Evolutionary conservation across 2,113 vertebrate genomes (phyloP).

Genomic region (Entomyzon cyanotis): DNA sequence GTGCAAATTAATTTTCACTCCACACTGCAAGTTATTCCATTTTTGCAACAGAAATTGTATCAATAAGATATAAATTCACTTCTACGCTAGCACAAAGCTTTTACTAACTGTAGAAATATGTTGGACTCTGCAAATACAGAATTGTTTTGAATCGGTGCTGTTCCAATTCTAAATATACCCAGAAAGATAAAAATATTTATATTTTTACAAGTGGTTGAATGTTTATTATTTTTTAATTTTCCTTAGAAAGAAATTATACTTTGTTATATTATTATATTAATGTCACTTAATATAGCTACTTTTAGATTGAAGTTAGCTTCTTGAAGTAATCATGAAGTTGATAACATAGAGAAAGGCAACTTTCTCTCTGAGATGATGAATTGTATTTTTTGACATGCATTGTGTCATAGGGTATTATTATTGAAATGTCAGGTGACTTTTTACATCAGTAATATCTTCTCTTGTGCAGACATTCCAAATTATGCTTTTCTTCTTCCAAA

Average conservation of each 20-base stretch:
- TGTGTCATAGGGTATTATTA: neutral
- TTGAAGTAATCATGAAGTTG: neutral
- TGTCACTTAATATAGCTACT: neutral
- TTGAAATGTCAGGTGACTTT: neutral
- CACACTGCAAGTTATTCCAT: constrained; percentile 38
- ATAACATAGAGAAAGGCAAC: neutral
- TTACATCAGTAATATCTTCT: neutral
- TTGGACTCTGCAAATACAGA: neutral
- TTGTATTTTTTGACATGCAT: neutral
- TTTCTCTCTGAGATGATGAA: neutral
- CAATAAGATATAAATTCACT: neutral
- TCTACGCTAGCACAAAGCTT: neutral
- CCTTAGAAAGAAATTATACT: neutral
- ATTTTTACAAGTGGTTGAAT: neutral
- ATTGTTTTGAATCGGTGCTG: neutral
- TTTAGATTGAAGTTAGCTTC: neutral
- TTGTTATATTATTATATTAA: neutral
- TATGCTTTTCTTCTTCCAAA: neutral
- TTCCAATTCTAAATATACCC: neutral
- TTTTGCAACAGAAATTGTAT: constrained; percentile 50
- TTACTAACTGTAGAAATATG: neutral
- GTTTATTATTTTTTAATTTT: neutral
- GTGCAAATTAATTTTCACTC: constrained; percentile 76
- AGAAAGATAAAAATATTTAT: neutral
- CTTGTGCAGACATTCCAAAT: neutral